Evolutionary conservation across 2,888 invertebrate genomes (phyloP).

Genomic region (Muscina levida): DNA sequence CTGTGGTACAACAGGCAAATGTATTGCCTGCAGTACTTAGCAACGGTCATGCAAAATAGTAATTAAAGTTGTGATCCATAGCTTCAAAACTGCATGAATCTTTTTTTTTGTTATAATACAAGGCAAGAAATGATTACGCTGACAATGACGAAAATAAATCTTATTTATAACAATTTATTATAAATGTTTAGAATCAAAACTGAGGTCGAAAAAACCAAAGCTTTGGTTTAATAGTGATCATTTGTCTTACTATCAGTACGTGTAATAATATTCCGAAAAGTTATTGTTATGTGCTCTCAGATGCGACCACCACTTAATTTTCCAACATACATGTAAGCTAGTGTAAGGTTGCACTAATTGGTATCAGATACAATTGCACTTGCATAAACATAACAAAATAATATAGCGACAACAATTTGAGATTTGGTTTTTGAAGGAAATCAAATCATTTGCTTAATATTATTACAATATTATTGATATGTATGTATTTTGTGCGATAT

Average conservation of each 20-base stretch:
- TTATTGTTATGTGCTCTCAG: neutral
- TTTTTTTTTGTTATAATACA: slow-evolving; percentile 1
- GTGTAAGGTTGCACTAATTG: too few relatives aligned
- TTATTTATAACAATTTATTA: neutral
- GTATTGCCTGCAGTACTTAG: slow-evolving; percentile 79
- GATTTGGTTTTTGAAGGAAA: too few relatives aligned
- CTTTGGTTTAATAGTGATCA: neutral
- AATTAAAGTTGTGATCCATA: slow-evolving; percentile 51
- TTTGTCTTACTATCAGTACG: neutral
- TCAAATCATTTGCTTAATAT: too few relatives aligned
- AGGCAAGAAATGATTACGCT: neutral
- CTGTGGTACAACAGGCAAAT: slow-evolving; percentile 79
- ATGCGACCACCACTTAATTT: neutral
- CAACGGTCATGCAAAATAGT: slow-evolving; percentile 80
- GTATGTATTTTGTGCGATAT: too few relatives aligned
- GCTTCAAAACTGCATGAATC: slow-evolving; percentile 22
- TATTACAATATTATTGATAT: too few relatives aligned
- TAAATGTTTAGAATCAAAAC: too few relatives aligned
- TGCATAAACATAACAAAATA: too few relatives aligned
- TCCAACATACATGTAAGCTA: too few relatives aligned
- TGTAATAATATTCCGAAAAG: neutral
- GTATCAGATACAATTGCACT: too few relatives aligned
- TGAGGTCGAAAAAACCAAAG: neutral
- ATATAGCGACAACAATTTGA: too few relatives aligned
- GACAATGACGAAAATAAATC: neutral